Evolutionary conservation across 2,113 vertebrate genomes (phyloP), one percentile per base, ranked within the genome.

Genomic region (Sander vitreus): DNA sequence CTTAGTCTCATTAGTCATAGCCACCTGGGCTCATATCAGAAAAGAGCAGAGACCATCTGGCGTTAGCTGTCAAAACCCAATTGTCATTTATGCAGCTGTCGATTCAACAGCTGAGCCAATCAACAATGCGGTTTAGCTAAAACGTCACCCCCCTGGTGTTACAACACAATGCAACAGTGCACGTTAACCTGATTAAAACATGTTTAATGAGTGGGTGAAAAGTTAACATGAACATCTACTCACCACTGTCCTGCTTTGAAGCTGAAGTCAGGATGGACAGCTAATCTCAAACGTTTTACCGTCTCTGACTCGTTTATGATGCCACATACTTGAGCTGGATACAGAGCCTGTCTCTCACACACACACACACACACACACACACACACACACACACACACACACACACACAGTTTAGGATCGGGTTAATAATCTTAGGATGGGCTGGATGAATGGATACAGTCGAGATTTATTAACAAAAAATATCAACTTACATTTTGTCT

Each of bases 221-320:
- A 25, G 5, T 39, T 62, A 45, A 10, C 6, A 2, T 1, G 0
- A 43, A 25, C 0, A 1, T 70, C 36, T 78, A 91, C 96, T 97
- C 92, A 98, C 98, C 97, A 99, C 72, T 99, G 97, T 89, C 97
- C 98, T 19, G 98, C 97, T 93, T 96, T 98, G 89, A 99, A 99
- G 76, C 90, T 95, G 87, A 99, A 98, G 27, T 97, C 95, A 51
- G 94, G 95, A 78, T 96, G 94, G 1, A 98, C 75, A 0, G 95
- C 89, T 89, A 99, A 82, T 48, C 93, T 91, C 58, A 99, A 91
- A 21, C 96, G 96, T 91, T 96, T 98, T 69, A 99, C 97, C 0
- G 91, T 94, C 0, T 96, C 93, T 0, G 98, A 97, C 85, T 97
- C 97, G 0, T 55, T 59, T 3, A 78, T 83, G 65, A 96, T 95